Base-by-base conservation (phyloP, 2,888 invertebrate species). In the Cryptocheilus praepositus region DNA sequence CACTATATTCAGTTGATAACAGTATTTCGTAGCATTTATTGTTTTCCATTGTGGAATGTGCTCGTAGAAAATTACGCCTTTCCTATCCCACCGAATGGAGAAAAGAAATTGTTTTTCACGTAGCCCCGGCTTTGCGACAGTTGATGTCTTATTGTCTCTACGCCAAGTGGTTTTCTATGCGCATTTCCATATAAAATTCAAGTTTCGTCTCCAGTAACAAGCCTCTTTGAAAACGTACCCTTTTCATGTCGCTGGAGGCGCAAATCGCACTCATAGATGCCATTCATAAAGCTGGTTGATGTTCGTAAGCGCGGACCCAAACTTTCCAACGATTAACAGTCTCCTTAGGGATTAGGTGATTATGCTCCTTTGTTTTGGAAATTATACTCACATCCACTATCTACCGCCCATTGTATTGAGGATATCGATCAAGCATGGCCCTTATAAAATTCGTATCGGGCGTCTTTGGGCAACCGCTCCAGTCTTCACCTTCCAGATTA, bases 281-380 rank as follows among this genome's bases (percentile, higher is more conserved):
- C 5, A 46, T 46, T 46, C 46, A 46, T 46, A 46, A 46, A 3
- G 46, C 13, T 46, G 46, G 46, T 46, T 15, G 3, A 4, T 15
- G 11, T 5, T 15, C 3, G 46, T 46, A 46, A 46, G 46, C 13
- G 46, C 46, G 46, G 46, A 46, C 61, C 43, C 61, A 61, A 52
- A 61, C 61, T 61, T 61, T 44, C 18, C 5, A 61, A 7, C 61
- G 61, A 61, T 61, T 61, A 11, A 19, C 54, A 43, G 52, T 53
- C 44, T 53, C 61, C 52, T 53, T 36, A 52, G 21, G 36, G 44
- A 16, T 61, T 43, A 61, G 28, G 21, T 61, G 61, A 5, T 53
- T 44, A 53, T 61, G 52, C n/a, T 53, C 53, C 15, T 43, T 52
- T 61, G 43, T 61, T 36, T 28, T 52, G 53, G 61, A 43, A 61